Conservation (phyloP, 2,888 invertebrate species). For the Erebia palarica region DNA sequence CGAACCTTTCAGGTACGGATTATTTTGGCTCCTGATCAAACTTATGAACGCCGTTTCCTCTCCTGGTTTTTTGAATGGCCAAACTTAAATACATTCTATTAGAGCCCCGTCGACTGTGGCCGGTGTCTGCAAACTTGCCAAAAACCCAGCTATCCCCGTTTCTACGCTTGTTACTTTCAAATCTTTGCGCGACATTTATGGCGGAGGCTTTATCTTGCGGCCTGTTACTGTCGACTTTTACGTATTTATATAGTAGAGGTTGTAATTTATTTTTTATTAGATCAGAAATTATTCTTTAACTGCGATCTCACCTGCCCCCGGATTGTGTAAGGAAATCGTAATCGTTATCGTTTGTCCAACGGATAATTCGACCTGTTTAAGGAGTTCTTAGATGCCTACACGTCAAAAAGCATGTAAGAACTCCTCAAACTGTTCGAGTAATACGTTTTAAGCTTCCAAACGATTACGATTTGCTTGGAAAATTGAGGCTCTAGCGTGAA, state of each 20-base stretch:
- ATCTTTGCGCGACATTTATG: constrained; percentile 29
- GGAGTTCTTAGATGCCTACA: too few relatives aligned
- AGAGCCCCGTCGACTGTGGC: constrained; percentile 42
- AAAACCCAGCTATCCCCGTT: constrained; percentile 40
- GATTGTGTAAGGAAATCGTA: too few relatives aligned
- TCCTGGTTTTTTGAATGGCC: constrained; percentile 46
- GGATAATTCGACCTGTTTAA: too few relatives aligned
- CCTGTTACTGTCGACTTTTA: constrained; percentile 12
- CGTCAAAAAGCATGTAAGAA: too few relatives aligned
- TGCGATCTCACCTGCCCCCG: too few relatives aligned
- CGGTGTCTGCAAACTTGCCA: constrained; percentile 44
- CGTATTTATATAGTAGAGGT: neutral
- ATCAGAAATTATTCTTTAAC: too few relatives aligned
- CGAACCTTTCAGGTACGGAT: constrained; percentile 50
- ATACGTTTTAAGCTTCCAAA: too few relatives aligned
- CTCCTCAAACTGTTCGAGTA: too few relatives aligned
- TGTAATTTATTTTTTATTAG: too few relatives aligned
- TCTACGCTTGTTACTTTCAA: constrained; percentile 36
- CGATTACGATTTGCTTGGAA: too few relatives aligned
- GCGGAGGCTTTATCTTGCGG: constrained; percentile 31
- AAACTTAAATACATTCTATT: constrained; percentile 48
- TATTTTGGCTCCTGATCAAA: constrained; percentile 53
- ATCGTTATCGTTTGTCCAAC: too few relatives aligned
- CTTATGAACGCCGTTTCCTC: constrained; percentile 50
- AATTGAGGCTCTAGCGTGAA: too few relatives aligned